Base-by-base conservation (phyloP, 2,797 vertebrate species). In the Sternarchorhynchus goeldii region DNA sequence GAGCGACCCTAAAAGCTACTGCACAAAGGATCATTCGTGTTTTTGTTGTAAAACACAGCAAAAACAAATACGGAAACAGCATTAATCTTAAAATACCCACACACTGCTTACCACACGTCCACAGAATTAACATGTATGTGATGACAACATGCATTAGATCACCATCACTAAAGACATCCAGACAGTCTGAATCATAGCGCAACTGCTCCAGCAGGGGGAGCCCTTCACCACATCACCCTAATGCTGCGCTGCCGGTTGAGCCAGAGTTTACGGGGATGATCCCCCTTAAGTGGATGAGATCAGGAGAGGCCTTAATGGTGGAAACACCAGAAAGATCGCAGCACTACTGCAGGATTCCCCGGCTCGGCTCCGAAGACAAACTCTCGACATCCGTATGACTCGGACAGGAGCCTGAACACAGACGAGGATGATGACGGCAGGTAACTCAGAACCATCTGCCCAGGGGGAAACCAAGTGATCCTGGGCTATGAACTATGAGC, bases 281-380 rank as follows among this genome's bases (percentile, higher is more conserved):
- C 82, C 39, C 41, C 77, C 36, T 68, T 77, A 76, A 79, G 73
- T 73, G 80, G 78, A 84, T 76, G 76, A 81, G 69, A 73, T 66
- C 58, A 58, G 57, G 18, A 66, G 32, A 55, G 67, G 82, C 76
- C 76, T 80, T 55, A 77, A 41, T 34, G 36, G 62, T 58, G 67
- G 75, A 73, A 77, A 64, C 53, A 78, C 63, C 73, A 73, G 31
- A 21, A 31, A 66, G 72, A 68, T 67, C 80, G 63, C 59, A 56
- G 25, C 17, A 59, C 36, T 5, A 20, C 63, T 53, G 45, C 55
- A 63, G 79, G 71, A 55, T 71, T 75, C 73, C 66, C 79, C 41
- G 7, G 53, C 67, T 75, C 64, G 6, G 58, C 41, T 36, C n/a
- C 16, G 7, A 12, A 12, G 45, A 12, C 45, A 14, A 14, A 39